Base-by-base conservation (phyloP, 2,888 invertebrate genomes). In the Exephanes ischioxanthus region DNA sequence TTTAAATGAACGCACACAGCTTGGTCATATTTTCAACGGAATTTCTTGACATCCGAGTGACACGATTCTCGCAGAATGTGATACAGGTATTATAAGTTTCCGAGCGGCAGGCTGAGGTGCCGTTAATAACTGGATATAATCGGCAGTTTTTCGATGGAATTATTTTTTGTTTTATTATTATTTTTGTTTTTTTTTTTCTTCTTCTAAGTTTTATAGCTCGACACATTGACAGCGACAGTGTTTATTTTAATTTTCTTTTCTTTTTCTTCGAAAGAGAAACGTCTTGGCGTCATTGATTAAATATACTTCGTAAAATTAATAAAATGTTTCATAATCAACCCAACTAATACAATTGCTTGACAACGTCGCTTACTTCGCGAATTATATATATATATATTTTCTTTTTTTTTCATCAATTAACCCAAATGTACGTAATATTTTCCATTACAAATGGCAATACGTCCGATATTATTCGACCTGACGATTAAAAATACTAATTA, bases 31-130 rank as follows among this genome's bases (percentile, higher is more conserved):
- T 85, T 85, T 85, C 76, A 85, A 85, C 85, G 71, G 55, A 71
- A 76, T 83, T 85, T 85, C 83, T 85, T 85, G 85, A 79, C 72
- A 85, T 82, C 82, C 53, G 85, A 83, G 82, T 83, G 75, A 83
- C 75, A 80, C 79, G 48, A 53, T 82, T 55, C 55, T 76, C 71
- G 79, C 82, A 82, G 37, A 83, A 79, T 85, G 63, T 82, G 78
- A 79, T 82, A 85, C 85, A 85, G 81, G 61, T 82, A 76, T 85
- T 70, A 71, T 71, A 82, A 66, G 68, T 76, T 85, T 85, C 75
- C 66, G 85, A 82, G 73, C 75, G 85, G 79, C 79, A 79, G 4
- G 66, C 75, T 48, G 71, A 63, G 63, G 66, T 76, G 75, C 79
- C 85, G 71, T 63, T 7, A 30, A 63, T 63, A 83, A 83, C 83